These are phyloP conservation scores for Drosophila tsacasi DNA, from an alignment of 1,140 invertebrate genomes.

Conservation along the genomic window DNA sequence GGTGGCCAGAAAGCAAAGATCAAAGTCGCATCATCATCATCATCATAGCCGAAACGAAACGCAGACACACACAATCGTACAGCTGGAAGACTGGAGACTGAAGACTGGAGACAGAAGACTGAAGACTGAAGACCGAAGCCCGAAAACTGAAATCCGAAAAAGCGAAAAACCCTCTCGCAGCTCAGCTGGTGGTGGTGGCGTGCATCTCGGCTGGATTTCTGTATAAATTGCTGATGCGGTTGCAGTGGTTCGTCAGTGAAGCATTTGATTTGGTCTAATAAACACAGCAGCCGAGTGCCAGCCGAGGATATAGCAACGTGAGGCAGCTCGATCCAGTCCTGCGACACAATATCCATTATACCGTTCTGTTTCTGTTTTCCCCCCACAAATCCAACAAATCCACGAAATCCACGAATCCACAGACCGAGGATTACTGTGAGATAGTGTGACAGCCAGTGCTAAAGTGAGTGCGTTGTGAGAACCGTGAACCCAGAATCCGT, in stretches of 20 bases:
- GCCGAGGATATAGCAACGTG: slow-evolving; percentile 75
- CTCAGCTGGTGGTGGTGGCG: slow-evolving; percentile 46
- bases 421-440: slow-evolving; percentile 83
- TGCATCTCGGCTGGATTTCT: slow-evolving; percentile 76
- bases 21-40: slow-evolving; percentile 71
- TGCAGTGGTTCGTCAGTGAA: slow-evolving; percentile 84
- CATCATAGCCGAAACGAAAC: slow-evolving; percentile 26
- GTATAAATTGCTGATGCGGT: slow-evolving; percentile 85
- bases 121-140: not conserved
- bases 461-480: slow-evolving; percentile 55
- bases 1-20: slow-evolving; percentile 52
- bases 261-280: slow-evolving; percentile 85
- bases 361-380: slow-evolving; percentile 39
- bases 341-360: slow-evolving; percentile 9
- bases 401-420: slow-evolving; percentile 36
- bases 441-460: slow-evolving; percentile 61
- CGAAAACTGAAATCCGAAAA: slow-evolving; percentile 19
- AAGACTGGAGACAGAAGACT: slow-evolving; percentile 2
- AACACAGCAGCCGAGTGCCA: slow-evolving; percentile 77
- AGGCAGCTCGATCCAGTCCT: slow-evolving; percentile 49
- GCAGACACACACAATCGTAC: slow-evolving; percentile 8
- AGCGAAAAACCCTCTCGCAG: slow-evolving; percentile 52
- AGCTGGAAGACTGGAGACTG: slow-evolving; percentile 7
- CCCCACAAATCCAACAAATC: not conserved
- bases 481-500: slow-evolving; percentile 19